Evolutionary conservation across 2,888 invertebrate genomes (phyloP).

Genomic region (Hesperia comma): DNA sequence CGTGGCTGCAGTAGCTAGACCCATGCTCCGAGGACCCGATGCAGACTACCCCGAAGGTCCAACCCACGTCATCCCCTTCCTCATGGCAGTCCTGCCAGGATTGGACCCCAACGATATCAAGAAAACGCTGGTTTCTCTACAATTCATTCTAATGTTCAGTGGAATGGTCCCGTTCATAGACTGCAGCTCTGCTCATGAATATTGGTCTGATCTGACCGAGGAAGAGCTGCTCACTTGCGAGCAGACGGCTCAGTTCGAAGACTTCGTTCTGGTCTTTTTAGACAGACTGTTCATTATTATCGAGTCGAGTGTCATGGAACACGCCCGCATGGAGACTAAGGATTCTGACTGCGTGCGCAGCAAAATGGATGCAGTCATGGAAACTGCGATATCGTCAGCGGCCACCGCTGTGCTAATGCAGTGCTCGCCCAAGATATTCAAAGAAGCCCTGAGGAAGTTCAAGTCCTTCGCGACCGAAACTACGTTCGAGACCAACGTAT

Average conservation of each 20-base stretch:
- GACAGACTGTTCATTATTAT: constrained; percentile 90
- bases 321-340: constrained; percentile 86
- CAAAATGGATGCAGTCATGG: constrained; percentile 88
- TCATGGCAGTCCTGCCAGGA: constrained; percentile 92
- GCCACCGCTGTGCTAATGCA: constrained; percentile 88
- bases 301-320: constrained; percentile 88
- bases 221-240: constrained; percentile 90
- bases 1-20: constrained; percentile 87
- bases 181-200: constrained; percentile 89
- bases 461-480: constrained; percentile 88
- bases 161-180: constrained; percentile 93
- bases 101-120: constrained; percentile 95
- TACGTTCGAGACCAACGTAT: constrained; percentile 92
- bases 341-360: constrained; percentile 85
- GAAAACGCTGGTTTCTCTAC: constrained; percentile 90
- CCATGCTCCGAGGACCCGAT: constrained; percentile 82
- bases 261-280: constrained; percentile 93
- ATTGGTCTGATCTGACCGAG: constrained; percentile 88
- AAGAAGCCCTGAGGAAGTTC: constrained; percentile 89
- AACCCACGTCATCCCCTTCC: constrained; percentile 90
- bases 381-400: constrained; percentile 87
- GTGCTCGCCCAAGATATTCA: constrained; percentile 86
- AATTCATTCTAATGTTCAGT: constrained; percentile 90
- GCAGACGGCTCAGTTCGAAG: constrained; percentile 93
- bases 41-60: constrained; percentile 89